These are phyloP conservation scores for Amblyopsis rosae DNA, from an alignment of 2,113 vertebrate species.

Conservation along the genomic window DNA sequence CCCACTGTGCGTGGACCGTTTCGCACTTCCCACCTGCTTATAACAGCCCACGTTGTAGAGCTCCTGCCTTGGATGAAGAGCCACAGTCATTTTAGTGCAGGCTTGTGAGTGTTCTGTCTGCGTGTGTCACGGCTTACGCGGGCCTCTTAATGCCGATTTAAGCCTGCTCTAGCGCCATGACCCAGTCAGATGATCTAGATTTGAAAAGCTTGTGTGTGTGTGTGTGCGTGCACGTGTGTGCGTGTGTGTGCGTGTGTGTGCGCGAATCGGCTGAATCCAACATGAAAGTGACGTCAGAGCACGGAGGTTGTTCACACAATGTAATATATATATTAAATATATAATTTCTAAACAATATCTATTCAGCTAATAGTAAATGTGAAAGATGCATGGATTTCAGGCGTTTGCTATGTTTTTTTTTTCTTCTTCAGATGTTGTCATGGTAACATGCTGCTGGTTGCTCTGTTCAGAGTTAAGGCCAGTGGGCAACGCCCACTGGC, in stretches of 20 bases:
- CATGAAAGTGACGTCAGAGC: constrained; percentile 16
- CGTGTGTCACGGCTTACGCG: constrained; percentile 23
- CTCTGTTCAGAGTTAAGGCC: too few relatives aligned
- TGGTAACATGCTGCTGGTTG: too few relatives aligned
- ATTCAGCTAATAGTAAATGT: too few relatives aligned
- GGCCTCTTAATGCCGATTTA: constrained; percentile 33
- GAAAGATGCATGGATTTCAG: too few relatives aligned
- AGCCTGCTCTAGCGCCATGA: constrained; percentile 12
- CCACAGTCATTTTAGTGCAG: constrained; percentile 43
- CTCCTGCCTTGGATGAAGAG: constrained; percentile 54
- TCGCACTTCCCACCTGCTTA: constrained; percentile 80
- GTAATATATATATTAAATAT: too few relatives aligned
- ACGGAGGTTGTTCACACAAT: background rate
- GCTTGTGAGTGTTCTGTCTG: constrained; percentile 35
- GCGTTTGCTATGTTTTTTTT: too few relatives aligned
- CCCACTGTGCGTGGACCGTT: constrained; percentile 77
- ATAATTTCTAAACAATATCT: too few relatives aligned
- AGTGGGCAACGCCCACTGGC: too few relatives aligned
- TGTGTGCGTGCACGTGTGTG: too few relatives aligned
- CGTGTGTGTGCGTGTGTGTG: background rate
- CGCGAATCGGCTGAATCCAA: constrained; percentile 22
- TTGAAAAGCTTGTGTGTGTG: constrained; percentile 22
- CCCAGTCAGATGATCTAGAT: constrained; percentile 40
- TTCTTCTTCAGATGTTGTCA: too few relatives aligned
- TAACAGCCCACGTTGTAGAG: constrained; percentile 65